Conservation (phyloP, 2,888 invertebrate species). For the Cataglyphis albicans region DNA sequence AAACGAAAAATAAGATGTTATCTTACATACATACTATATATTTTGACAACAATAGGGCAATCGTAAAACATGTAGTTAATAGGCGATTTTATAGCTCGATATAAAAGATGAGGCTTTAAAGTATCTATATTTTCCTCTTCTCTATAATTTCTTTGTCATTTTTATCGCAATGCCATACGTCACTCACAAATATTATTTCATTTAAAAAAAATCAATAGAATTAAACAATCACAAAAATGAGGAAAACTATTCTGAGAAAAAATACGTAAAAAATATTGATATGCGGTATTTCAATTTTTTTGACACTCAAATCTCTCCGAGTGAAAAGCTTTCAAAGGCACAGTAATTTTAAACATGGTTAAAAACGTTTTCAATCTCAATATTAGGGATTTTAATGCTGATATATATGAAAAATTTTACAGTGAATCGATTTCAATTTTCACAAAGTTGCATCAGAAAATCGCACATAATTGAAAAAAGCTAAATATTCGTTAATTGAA, state of each 20-base stretch:
- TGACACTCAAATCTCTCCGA: background rate
- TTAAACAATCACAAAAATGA: slow-evolving; percentile 32
- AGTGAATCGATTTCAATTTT: slow-evolving; percentile 26
- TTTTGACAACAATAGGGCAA: background rate
- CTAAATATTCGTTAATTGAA: slow-evolving; percentile 34
- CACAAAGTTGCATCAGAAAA: slow-evolving; percentile 20
- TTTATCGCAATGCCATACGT: background rate
- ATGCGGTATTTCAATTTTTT: slow-evolving; percentile 20
- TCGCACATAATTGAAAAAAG: slow-evolving; percentile 1
- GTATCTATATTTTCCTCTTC: background rate
- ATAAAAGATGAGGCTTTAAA: slow-evolving; percentile 30
- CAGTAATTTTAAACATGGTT: slow-evolving; percentile 21
- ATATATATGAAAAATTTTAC: background rate
- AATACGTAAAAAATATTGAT: slow-evolving; percentile 8
- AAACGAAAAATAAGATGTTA: background rate
- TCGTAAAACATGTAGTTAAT: background rate
- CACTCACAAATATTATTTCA: background rate
- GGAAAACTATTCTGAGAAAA: background rate
- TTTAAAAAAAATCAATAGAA: slow-evolving; percentile 33
- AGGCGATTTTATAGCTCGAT: slow-evolving; percentile 17
- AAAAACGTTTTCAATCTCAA: slow-evolving; percentile 24
- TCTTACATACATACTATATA: background rate
- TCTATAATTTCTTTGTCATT: slow-evolving; percentile 5
- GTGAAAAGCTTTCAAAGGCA: background rate
- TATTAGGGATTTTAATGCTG: background rate